phyloP scores from a whole-genome alignment of 2,797 vertebrate genomes.

The Neosilurus hyrtlii region DNA sequence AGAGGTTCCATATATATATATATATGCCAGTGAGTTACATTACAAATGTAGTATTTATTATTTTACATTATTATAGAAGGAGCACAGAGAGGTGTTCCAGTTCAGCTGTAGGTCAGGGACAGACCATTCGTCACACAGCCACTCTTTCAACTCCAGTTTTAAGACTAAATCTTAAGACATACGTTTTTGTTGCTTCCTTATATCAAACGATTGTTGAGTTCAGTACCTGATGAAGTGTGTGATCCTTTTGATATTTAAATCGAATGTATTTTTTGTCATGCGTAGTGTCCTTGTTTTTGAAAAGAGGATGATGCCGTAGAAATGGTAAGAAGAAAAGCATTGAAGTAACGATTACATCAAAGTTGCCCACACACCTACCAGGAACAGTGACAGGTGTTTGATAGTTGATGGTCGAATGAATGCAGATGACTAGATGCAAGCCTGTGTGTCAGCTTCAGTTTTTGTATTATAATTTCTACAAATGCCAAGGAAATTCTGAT shows the following conservation, averaged over 20 bases:
- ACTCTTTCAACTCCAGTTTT: constrained; percentile 40
- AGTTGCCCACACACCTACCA: constrained; percentile 33
- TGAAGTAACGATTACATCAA: constrained; percentile 29
- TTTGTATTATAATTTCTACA: constrained; percentile 11
- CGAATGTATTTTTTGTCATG: constrained; percentile 37
- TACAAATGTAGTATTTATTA: constrained; percentile 44
- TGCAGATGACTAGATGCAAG: constrained; percentile 23
- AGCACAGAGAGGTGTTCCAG: constrained; percentile 46
- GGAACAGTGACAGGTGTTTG: constrained; percentile 15
- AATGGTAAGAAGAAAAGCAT: not conserved
- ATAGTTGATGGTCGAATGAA: constrained; percentile 39
- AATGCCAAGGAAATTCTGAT: not conserved
- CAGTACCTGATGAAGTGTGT: constrained; percentile 46
- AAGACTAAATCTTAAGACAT: constrained; percentile 8
- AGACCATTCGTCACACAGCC: constrained; percentile 25
- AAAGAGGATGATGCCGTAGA: constrained; percentile 11
- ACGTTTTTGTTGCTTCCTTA: constrained; percentile 40
- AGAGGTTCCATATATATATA: not conserved
- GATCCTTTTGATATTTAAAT: constrained; percentile 54
- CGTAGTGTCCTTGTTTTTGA: constrained; percentile 31
- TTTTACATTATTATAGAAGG: constrained; percentile 49
- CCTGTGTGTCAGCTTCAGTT: constrained; percentile 6
- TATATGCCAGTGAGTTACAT: constrained; percentile 35
- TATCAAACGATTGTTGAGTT: constrained; percentile 52
- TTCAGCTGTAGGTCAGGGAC: constrained; percentile 29